phyloP scores from a whole-genome alignment of 1,140 invertebrate species.

The Whitmania pigra region DNA sequence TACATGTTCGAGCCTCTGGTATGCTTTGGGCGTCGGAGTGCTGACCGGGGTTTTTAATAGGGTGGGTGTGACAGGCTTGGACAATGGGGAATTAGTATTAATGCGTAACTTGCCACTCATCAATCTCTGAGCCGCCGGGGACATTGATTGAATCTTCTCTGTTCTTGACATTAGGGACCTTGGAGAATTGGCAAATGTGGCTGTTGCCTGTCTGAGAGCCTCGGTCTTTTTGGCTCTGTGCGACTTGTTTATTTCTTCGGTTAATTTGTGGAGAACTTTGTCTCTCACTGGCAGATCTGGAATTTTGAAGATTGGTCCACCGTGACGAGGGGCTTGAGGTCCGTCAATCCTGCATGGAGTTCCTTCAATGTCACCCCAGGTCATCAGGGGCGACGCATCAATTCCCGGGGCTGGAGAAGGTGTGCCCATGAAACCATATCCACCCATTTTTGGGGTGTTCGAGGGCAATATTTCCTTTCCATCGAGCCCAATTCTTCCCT shows the following conservation, averaged over 20 bases:
- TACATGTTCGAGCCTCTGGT: background rate
- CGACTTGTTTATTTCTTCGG: constrained; percentile 72
- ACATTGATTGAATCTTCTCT: constrained; percentile 77
- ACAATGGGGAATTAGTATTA: constrained; percentile 28
- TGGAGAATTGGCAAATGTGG: constrained; percentile 31
- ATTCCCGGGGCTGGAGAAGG: constrained; percentile 73
- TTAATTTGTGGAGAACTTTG: constrained; percentile 69
- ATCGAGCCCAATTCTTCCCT: constrained; percentile 72
- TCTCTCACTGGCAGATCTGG: constrained; percentile 68
- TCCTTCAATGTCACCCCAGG: constrained; percentile 95
- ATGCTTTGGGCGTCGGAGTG: background rate
- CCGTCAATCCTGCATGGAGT: constrained; percentile 66
- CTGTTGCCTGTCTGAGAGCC: constrained; percentile 42
- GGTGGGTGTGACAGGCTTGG: background rate
- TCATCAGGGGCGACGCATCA: constrained; percentile 85
- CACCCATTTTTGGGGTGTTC: constrained; percentile 56
- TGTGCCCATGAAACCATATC: constrained; percentile 65
- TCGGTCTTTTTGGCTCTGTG: constrained; percentile 58
- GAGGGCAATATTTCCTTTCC: constrained; percentile 60
- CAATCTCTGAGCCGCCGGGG: constrained; percentile 75
- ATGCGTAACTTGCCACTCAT: constrained; percentile 51
- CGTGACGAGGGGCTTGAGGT: constrained; percentile 38
- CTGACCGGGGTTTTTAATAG: background rate
- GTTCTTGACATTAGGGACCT: constrained; percentile 30
- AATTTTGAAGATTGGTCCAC: constrained; percentile 53